Conservation (phyloP, 2,888 invertebrate genomes). For the Cheilosia pagana region DNA sequence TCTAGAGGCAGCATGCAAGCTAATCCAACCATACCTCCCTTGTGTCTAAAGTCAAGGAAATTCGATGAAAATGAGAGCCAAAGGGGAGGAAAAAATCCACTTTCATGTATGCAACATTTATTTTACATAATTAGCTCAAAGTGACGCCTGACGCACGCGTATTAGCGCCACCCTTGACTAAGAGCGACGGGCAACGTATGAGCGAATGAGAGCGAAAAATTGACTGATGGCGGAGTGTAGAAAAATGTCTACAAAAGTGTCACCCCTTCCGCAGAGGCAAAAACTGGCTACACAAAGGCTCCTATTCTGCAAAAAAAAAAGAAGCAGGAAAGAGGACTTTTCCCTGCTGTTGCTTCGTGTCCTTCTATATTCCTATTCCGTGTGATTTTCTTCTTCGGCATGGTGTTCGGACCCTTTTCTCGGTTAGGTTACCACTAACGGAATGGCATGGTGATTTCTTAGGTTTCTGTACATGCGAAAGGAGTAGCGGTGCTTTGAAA, state of each 20-base stretch:
- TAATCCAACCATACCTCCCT: constrained; percentile 11
- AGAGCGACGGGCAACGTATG: constrained; percentile 32
- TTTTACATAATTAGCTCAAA: constrained; percentile 76
- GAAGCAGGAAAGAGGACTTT: constrained; percentile 17
- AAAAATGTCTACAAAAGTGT: constrained; percentile 49
- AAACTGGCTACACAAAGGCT: constrained; percentile 14
- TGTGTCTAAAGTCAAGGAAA: constrained; percentile 46
- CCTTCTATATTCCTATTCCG: constrained; percentile 15
- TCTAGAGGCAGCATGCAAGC: constrained; percentile 49
- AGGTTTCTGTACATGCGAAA: constrained; percentile 44
- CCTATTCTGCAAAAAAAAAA: constrained; percentile 23
- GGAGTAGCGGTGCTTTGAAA: constrained; percentile 20
- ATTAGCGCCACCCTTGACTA: constrained; percentile 56
- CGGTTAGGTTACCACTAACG: constrained; percentile 4
- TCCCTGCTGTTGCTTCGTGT: constrained; percentile 66
- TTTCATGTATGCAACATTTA: constrained; percentile 71
- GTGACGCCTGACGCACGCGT: constrained; percentile 75
- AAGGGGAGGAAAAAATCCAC: constrained; percentile 28
- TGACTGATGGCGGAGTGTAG: constrained; percentile 16
- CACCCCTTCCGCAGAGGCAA: constrained; percentile 25
- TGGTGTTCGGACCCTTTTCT: neutral
- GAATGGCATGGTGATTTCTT: constrained; percentile 23
- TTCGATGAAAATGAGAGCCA: constrained; percentile 40
- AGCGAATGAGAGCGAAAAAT: constrained; percentile 31
- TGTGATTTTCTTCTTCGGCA: constrained; percentile 14